These are phyloP conservation scores for Prunella himalayana DNA, from an alignment of 2,113 vertebrate species.

Conservation along the genomic window DNA sequence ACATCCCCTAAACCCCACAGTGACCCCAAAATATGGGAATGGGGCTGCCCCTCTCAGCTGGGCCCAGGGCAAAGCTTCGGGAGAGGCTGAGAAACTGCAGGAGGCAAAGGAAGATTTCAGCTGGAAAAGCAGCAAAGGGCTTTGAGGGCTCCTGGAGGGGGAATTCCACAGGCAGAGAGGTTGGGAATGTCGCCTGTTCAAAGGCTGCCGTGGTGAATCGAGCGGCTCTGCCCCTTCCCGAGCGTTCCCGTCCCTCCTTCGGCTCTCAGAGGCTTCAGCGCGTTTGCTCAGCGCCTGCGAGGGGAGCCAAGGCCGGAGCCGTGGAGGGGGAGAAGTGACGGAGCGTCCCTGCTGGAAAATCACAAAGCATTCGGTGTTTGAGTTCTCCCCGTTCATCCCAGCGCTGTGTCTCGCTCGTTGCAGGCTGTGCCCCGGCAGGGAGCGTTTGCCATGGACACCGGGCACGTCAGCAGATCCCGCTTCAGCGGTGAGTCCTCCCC, in stretches of 20 bases:
- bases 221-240: neutral
- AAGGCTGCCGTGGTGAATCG: fast-evolving
- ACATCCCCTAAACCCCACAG: neutral
- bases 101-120: neutral
- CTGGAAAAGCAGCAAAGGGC: neutral
- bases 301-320: neutral
- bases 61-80: neutral
- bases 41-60: fast-evolving
- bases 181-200: neutral
- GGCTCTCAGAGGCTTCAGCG: neutral
- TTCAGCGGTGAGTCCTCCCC: neutral
- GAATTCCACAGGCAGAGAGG: fast-evolving
- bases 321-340: neutral
- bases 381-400: fast-evolving
- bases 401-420: fast-evolving
- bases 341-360: neutral
- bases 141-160: neutral
- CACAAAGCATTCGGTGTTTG: fast-evolving
- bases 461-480: neutral
- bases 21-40: neutral
- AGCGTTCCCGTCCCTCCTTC: neutral
- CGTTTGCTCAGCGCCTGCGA: neutral
- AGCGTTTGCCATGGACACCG: conserved; percentile 1
- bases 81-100: neutral
- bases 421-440: neutral